A percentile compares a stretch with the other conserved stretches of the same genome.
phyloP scores from a whole-genome alignment of 2,113 vertebrate genomes.

The Callospermophilus lateralis region DNA sequence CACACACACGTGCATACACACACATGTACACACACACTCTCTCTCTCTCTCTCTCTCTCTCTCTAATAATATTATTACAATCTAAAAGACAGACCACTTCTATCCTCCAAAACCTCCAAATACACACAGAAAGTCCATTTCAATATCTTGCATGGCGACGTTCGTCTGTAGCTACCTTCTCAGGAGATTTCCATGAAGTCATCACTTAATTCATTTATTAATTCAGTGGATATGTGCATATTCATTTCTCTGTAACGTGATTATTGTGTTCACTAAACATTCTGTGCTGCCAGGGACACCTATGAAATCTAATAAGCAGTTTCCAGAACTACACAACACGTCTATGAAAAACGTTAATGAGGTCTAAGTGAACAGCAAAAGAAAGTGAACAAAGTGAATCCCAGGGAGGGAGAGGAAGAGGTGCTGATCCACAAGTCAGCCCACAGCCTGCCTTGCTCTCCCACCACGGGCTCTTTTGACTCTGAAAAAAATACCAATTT shows the following conservation, averaged over 20 bases:
- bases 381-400: conserved; percentile 53
- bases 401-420: background rate
- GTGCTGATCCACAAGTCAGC: no score
- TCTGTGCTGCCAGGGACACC: conserved; percentile 73
- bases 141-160: background rate
- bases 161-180: background rate
- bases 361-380: conserved; percentile 48
- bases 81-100: background rate
- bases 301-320: conserved; percentile 71
- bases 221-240: conserved; percentile 63
- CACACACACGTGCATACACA: no score
- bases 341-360: conserved; percentile 72
- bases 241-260: conserved; percentile 67
- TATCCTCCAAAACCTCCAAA: conserved; percentile 26
- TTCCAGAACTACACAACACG: conserved; percentile 65
- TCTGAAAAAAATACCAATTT: background rate
- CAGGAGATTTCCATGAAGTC: conserved; percentile 49
- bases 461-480: background rate
- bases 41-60: no score
- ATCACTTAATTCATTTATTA: conserved; percentile 60
- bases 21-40: no score
- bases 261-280: conserved; percentile 78
- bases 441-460: background rate
- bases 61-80: background rate
- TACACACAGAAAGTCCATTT: background rate